phyloP scores from a whole-genome alignment of 2,113 vertebrate genomes.

The Diadophis punctatus region DNA sequence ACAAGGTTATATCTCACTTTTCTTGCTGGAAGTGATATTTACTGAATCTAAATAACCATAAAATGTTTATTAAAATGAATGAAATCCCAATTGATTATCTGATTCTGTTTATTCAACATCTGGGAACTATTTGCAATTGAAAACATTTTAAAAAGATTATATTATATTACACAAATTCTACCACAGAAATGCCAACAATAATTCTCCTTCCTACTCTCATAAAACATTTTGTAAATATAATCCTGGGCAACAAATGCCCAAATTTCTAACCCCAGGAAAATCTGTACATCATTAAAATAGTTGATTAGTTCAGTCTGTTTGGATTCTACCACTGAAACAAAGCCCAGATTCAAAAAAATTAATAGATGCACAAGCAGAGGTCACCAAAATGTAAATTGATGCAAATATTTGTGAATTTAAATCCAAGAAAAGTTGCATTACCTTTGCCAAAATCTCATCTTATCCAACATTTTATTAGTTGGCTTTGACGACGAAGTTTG shows the following conservation, averaged over 20 bases:
- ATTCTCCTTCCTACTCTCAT: neutral
- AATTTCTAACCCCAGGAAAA: neutral
- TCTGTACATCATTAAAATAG: neutral
- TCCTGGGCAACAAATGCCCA: slow-evolving; percentile 8
- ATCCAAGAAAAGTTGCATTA: neutral
- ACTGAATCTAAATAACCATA: neutral
- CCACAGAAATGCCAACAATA: neutral
- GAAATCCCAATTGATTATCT: neutral
- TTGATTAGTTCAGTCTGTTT: neutral
- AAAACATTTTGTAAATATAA: slow-evolving; percentile 4
- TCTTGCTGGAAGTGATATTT: neutral
- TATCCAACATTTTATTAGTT: neutral
- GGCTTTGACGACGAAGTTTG: neutral
- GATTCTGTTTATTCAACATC: slow-evolving; percentile 14
- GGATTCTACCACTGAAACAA: slow-evolving; percentile 13
- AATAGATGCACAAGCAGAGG: neutral
- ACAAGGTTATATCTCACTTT: neutral
- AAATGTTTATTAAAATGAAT: slow-evolving; percentile 1
- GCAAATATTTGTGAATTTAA: neutral
- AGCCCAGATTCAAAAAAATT: neutral
- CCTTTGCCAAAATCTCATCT: neutral
- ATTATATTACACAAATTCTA: neutral
- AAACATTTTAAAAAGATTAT: slow-evolving; percentile 1
- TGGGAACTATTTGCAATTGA: neutral
- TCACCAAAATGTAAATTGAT: neutral